phyloP scores from a whole-genome alignment of 2,888 invertebrate genomes.

The Balanococcus diminutus region DNA sequence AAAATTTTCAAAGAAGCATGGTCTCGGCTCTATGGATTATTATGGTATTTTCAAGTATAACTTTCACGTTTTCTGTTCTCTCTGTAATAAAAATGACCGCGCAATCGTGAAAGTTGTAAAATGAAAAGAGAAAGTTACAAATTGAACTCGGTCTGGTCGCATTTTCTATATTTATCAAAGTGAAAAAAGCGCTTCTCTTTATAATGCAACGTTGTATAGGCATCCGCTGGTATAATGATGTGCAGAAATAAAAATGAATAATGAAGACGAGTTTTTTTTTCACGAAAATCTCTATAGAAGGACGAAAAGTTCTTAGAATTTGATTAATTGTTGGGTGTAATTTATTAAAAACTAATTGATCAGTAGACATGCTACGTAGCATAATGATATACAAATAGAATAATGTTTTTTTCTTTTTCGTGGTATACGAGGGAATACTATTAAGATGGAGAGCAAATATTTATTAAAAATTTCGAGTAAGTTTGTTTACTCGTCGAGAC shows the following conservation, averaged over 20 bases:
- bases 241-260: constrained; percentile 13
- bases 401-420: background rate
- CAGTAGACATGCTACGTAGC: background rate
- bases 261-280: constrained; percentile 31
- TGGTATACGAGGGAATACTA: background rate
- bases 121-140: constrained; percentile 1
- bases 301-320: background rate
- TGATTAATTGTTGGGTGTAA: constrained; percentile 27
- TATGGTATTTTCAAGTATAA: background rate
- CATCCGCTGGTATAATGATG: constrained; percentile 19
- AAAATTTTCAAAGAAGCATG: background rate
- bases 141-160: background rate
- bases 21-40: too few relatives aligned
- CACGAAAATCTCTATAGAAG: background rate
- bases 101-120: background rate
- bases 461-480: constrained; percentile 18
- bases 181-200: background rate
- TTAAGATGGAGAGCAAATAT: background rate
- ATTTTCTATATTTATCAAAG: background rate
- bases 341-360: constrained; percentile 35
- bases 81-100: background rate
- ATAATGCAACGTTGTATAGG: background rate
- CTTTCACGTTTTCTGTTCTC: background rate
- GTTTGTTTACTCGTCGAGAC: background rate
- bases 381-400: background rate